These are phyloP conservation scores for Montipora efflorescens DNA, from an alignment of 64 coral and sea anemone genomes.

Conservation along the genomic window DNA sequence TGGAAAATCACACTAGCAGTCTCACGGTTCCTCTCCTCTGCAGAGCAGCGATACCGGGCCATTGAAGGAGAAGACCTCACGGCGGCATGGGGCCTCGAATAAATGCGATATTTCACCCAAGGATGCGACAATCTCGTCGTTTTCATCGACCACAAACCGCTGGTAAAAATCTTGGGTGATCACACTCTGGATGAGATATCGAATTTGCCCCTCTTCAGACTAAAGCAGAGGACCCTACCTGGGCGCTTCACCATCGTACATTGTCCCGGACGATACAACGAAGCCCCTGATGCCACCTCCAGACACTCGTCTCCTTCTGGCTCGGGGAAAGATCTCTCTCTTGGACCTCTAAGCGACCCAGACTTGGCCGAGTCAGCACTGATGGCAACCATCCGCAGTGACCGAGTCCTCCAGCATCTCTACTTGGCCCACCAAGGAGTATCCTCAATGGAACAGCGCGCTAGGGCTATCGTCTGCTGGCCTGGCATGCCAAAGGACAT, in stretches of 20 bases:
- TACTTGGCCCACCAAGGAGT: conserved; percentile 38
- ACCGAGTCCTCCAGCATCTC: neutral
- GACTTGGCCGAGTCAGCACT: too few relatives aligned
- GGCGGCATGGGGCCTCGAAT: conserved; percentile 47
- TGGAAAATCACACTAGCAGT: conserved; percentile 41
- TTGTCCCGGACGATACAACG: conserved; percentile 6
- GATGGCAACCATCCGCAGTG: too few relatives aligned
- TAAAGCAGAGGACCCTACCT: neutral
- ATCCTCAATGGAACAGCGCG: conserved; percentile 58
- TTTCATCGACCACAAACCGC: conserved; percentile 50
- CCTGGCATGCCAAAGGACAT: conserved; percentile 31
- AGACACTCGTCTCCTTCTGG: conserved; percentile 9
- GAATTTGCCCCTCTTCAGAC: conserved; percentile 32
- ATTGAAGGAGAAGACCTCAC: conserved; percentile 51
- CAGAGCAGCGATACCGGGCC: conserved; percentile 53
- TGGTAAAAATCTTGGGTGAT: conserved; percentile 36
- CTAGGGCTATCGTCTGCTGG: conserved; percentile 45
- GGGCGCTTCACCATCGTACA: conserved; percentile 30
- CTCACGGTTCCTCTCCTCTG: conserved; percentile 38
- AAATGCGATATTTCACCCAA: conserved; percentile 46
- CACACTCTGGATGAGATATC: conserved; percentile 54
- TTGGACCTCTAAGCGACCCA: conserved; percentile 1
- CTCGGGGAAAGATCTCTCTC: neutral
- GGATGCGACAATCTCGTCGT: conserved; percentile 45
- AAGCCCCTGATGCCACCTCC: conserved; percentile 20